These are phyloP conservation scores for Halichoeres trimaculatus DNA, from an alignment of 2,113 vertebrate genomes.

Conservation along the genomic window DNA sequence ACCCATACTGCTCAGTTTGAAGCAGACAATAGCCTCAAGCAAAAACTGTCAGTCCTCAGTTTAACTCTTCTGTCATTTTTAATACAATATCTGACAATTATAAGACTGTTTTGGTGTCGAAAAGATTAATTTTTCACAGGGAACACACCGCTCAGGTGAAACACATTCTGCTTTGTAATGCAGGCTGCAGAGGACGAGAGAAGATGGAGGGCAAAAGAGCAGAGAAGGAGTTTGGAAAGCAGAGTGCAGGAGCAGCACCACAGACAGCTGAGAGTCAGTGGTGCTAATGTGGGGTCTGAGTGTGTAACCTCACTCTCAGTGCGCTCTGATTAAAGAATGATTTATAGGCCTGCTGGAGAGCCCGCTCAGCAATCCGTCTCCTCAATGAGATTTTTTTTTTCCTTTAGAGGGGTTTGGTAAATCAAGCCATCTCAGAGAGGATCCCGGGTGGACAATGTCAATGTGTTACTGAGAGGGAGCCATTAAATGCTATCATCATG, in stretches of 20 bases:
- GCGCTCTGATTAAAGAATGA: slow-evolving; percentile 90
- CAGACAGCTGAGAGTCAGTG: slow-evolving; percentile 76
- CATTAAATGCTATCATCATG: slow-evolving; percentile 77
- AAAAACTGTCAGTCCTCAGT: background rate
- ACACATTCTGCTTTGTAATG: slow-evolving; percentile 29
- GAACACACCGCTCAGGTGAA: slow-evolving; percentile 5
- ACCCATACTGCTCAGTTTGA: too few species aligned
- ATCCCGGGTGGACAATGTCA: slow-evolving; percentile 81
- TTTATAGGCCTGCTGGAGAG: slow-evolving; percentile 81
- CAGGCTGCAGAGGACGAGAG: slow-evolving; percentile 7
- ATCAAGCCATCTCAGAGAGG: slow-evolving; percentile 81
- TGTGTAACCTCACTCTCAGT: slow-evolving; percentile 76
- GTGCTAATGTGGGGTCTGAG: slow-evolving; percentile 78
- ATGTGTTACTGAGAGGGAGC: slow-evolving; percentile 69
- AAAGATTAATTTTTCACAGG: slow-evolving; percentile 1
- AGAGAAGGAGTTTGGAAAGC: slow-evolving; percentile 42
- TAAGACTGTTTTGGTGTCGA: background rate
- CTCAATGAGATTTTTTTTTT: slow-evolving; percentile 81
- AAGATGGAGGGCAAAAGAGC: slow-evolving; percentile 52
- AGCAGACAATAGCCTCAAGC: too few species aligned
- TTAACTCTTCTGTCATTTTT: background rate
- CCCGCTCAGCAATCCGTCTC: slow-evolving; percentile 84
- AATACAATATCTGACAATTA: background rate
- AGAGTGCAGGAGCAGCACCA: slow-evolving; percentile 54
- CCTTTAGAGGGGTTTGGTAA: slow-evolving; percentile 80